Conservation (phyloP, 2,113 vertebrate species). For the Hystrix cristata region DNA sequence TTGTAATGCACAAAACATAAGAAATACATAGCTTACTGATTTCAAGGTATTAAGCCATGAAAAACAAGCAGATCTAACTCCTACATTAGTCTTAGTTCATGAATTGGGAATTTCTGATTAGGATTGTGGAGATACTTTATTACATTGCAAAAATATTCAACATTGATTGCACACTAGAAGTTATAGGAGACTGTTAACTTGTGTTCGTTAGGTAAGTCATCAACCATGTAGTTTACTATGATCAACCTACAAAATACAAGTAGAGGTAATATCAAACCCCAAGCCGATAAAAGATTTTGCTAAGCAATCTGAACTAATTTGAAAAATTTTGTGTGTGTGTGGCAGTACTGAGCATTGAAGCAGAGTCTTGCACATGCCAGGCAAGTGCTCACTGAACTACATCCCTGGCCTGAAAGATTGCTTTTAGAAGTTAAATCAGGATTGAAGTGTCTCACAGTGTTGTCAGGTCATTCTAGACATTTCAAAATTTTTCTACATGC, state of each 20-base stretch:
- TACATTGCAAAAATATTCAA: neutral
- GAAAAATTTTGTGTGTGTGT: neutral
- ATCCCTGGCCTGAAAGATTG: slow-evolving; percentile 5
- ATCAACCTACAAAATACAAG: neutral
- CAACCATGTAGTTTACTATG: neutral
- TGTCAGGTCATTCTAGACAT: neutral
- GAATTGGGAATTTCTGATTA: neutral
- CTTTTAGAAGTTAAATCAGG: slow-evolving; percentile 1
- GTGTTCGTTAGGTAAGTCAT: neutral
- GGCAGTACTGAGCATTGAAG: neutral
- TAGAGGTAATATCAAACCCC: neutral
- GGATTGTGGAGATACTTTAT: neutral
- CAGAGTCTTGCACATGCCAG: neutral
- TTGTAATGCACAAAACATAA: neutral
- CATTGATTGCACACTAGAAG: neutral
- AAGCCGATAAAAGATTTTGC: neutral
- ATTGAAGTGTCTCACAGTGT: slow-evolving; percentile 40
- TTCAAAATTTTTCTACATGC: neutral
- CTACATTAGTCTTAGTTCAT: neutral
- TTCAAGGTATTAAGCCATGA: neutral
- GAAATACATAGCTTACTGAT: neutral
- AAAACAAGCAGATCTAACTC: neutral
- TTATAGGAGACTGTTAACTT: neutral
- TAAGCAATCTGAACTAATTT: neutral
- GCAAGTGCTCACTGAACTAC: neutral